These are phyloP conservation scores for Pseudomyrmex cubaensis DNA, from an alignment of 1,140 invertebrate genomes.

Conservation along the genomic window DNA sequence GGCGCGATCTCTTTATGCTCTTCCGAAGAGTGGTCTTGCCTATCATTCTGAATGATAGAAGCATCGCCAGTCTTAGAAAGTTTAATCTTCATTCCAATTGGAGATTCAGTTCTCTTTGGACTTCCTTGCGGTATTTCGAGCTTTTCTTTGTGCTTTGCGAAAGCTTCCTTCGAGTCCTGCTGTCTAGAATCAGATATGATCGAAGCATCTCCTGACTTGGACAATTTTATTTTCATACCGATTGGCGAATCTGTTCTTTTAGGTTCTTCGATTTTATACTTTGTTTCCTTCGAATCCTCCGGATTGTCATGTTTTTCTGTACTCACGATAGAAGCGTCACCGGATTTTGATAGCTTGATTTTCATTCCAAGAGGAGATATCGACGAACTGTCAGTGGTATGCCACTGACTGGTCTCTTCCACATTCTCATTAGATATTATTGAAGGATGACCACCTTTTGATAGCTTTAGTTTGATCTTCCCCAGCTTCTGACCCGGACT, in stretches of 20 bases:
- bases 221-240: slow-evolving; percentile 83
- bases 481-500: slow-evolving; percentile 83
- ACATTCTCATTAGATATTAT: slow-evolving; percentile 82
- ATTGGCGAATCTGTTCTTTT: slow-evolving; percentile 80
- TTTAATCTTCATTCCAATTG: slow-evolving; percentile 80
- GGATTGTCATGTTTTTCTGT: slow-evolving; percentile 73
- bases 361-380: slow-evolving; percentile 82
- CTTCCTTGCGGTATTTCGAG: slow-evolving; percentile 67
- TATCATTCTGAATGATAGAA: slow-evolving; percentile 76
- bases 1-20: slow-evolving; percentile 68
- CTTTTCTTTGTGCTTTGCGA: slow-evolving; percentile 70
- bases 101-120: slow-evolving; percentile 74
- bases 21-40: slow-evolving; percentile 62
- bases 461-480: slow-evolving; percentile 84
- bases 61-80: slow-evolving; percentile 77
- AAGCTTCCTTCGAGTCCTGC: slow-evolving; percentile 72
- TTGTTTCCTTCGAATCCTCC: slow-evolving; percentile 71
- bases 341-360: slow-evolving; percentile 81
- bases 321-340: slow-evolving; percentile 75
- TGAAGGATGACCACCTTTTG: slow-evolving; percentile 82
- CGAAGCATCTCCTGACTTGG: slow-evolving; percentile 78
- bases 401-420: slow-evolving; percentile 78
- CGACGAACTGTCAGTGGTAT: slow-evolving; percentile 78
- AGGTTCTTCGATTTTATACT: slow-evolving; percentile 75
- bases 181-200: slow-evolving; percentile 72